phyloP scores from a whole-genome alignment of 1,140 invertebrate species.

The Drosophila mojavensis region DNA sequence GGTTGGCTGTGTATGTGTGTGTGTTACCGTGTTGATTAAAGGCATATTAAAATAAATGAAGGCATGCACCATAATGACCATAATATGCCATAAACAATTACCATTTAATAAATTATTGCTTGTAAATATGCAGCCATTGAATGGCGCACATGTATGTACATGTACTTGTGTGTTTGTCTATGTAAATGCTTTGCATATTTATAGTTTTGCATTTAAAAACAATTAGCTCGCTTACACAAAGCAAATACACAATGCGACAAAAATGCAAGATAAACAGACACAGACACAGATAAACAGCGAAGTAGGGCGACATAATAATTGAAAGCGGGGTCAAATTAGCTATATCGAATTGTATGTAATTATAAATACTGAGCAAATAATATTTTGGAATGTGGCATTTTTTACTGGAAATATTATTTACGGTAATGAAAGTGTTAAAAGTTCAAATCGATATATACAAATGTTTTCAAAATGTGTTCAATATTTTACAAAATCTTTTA shows the following conservation, averaged over 20 bases:
- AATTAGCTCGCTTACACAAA: slow-evolving; percentile 47
- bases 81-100: slow-evolving; percentile 74
- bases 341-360: too few relatives aligned
- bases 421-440: too few relatives aligned
- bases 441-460: too few relatives aligned
- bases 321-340: not conserved
- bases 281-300: too few relatives aligned
- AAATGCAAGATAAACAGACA: slow-evolving; percentile 30
- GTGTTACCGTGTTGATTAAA: slow-evolving; percentile 46
- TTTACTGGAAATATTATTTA: too few relatives aligned
- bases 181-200: slow-evolving; percentile 39
- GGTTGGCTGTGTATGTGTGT: slow-evolving; percentile 20
- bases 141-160: not conserved
- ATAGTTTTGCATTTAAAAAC: slow-evolving; percentile 43
- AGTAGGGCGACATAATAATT: not conserved
- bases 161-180: slow-evolving; percentile 8
- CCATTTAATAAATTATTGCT: slow-evolving; percentile 62
- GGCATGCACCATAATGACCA: slow-evolving; percentile 48
- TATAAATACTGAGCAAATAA: too few relatives aligned
- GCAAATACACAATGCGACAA: not conserved
- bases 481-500: too few relatives aligned
- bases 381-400: too few relatives aligned
- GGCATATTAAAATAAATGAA: slow-evolving; percentile 70
- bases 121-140: slow-evolving; percentile 41
- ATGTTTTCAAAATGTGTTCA: too few relatives aligned